These are phyloP conservation scores for Adela reaumurella DNA, from an alignment of 2,888 invertebrate genomes.

Conservation along the genomic window DNA sequence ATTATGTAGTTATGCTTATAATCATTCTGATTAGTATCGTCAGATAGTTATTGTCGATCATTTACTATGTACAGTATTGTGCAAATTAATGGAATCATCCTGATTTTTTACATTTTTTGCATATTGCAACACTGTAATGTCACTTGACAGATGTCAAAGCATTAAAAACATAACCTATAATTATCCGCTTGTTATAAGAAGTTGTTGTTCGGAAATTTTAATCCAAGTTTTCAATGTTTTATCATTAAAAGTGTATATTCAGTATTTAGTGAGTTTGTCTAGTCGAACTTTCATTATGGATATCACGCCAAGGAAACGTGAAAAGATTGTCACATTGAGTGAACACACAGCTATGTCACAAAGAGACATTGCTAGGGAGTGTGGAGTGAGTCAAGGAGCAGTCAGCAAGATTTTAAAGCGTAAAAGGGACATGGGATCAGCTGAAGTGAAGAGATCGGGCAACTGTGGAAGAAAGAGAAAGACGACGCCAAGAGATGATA, in stretches of 20 bases:
- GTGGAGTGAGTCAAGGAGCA: not conserved
- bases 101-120: not conserved
- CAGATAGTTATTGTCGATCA: too few relatives aligned
- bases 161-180: not conserved
- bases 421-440: too few relatives aligned
- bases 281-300: not conserved
- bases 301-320: constrained; percentile 1
- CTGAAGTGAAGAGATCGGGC: too few relatives aligned
- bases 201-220: not conserved
- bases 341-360: not conserved
- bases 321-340: not conserved
- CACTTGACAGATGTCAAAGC: not conserved
- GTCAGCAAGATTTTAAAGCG: too few relatives aligned
- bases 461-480: too few relatives aligned
- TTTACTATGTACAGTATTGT: too few relatives aligned
- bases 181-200: not conserved
- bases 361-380: constrained; percentile 1
- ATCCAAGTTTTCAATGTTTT: not conserved
- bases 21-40: too few relatives aligned
- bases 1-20: too few relatives aligned
- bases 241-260: not conserved
- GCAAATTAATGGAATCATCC: not conserved
- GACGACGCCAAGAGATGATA: too few relatives aligned
- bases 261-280: constrained; percentile 1
- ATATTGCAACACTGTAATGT: constrained; percentile 1